Percentiles rank a stretch among this genome's conserved stretches.
These are phyloP conservation scores for Calyptomena viridis DNA, from an alignment of 2,113 vertebrate genomes.

Conservation along the genomic window DNA sequence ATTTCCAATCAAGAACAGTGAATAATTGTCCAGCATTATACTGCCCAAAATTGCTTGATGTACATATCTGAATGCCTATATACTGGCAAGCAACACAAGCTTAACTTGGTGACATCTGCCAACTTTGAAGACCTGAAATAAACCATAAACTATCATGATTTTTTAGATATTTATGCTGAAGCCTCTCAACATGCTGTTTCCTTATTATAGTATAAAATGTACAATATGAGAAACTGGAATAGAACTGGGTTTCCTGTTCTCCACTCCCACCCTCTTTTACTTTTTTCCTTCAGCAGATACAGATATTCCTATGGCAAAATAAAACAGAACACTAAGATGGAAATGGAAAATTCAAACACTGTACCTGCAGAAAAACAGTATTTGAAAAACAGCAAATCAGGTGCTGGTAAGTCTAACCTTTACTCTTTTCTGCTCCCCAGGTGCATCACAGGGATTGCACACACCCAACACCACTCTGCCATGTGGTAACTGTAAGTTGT, in stretches of 20 bases:
- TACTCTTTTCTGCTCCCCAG: neutral
- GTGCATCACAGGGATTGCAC: too few species aligned
- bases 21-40: neutral
- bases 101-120: neutral
- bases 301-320: neutral
- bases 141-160: neutral
- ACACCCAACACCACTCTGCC: neutral
- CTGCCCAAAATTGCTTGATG: neutral
- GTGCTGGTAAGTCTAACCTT: neutral
- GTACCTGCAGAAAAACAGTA: neutral
- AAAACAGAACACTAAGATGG: too few species aligned
- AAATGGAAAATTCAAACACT: neutral
- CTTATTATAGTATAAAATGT: neutral
- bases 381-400: neutral
- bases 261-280: neutral
- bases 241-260: neutral
- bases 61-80: neutral
- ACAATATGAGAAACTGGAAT: neutral
- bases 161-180: neutral
- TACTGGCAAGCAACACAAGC: neutral
- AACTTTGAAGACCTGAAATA: neutral
- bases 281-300: neutral
- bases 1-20: neutral
- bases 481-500: neutral
- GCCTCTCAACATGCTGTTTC: neutral